Base-by-base conservation (phyloP, 2,797 vertebrate genomes). In the Caiman crocodilus region DNA sequence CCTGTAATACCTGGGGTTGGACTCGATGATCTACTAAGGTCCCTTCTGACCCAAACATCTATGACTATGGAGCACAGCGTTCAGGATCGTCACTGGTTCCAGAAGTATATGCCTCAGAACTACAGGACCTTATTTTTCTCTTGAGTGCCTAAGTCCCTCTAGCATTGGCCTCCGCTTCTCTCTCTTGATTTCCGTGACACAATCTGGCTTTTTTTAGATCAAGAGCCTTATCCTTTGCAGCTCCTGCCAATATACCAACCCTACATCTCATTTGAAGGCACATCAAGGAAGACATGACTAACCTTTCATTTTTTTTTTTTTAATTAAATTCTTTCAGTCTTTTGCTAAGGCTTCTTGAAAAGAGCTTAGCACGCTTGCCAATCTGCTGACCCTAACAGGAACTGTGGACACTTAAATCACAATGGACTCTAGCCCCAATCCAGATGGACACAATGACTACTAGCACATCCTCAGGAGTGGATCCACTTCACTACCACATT, bases 401-500 rank as follows among this genome's bases (percentile, higher is more conserved):
- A 71, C 32, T 42, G 30, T 3, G 1, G 32, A 35, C 7, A 35
- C 2, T n/a, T 2, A 50, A 42, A 18, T 63, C 28, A 55, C 1
- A 0, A 0, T 35, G 82, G 67, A 50, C 25, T 55, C 82, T 2
- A 64, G 64, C 32, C 32, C 80, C 57, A 14, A 16, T 1, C 32
- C 6, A 35, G 56, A 26, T 50, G 28, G n/a, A 11, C 14, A 5
- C 63, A 32, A 32, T 57, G n/a, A n/a, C 23, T n/a, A 50, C 20
- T 1, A 71, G 2, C 2, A 5, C 14, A n/a, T 71, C 26, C 76
- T 55, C 6, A 32, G 57, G 63, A n/a, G 15, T 20, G 18, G n/a
- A 0, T 65, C 42, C 35, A 26, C 69, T 0, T 1, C 85, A 58
- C 64, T 64, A 13, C 56, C 61, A 15, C 4, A 0, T 18, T 9